Evolutionary conservation across 2,113 vertebrate genomes (phyloP).

Genomic region (Piprites chloris): DNA sequence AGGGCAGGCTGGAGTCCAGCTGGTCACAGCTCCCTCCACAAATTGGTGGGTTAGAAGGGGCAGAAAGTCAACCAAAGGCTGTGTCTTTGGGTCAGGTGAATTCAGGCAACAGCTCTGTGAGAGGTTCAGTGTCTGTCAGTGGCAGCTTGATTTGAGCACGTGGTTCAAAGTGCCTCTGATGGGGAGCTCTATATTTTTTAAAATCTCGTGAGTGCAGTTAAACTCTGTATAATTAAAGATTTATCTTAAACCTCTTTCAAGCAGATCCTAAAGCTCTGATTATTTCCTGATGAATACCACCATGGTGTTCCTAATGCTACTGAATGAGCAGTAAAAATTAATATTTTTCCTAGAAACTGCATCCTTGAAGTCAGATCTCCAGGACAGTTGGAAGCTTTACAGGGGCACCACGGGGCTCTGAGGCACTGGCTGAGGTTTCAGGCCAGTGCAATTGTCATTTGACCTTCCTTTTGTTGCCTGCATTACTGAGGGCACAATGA

Average conservation of each 20-base stretch:
- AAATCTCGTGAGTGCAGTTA: neutral
- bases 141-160: neutral
- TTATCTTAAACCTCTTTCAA: neutral
- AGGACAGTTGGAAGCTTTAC: neutral
- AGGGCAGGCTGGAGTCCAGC: neutral
- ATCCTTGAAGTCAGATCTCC: neutral
- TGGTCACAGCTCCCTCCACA: neutral
- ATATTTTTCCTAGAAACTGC: neutral
- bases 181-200: neutral
- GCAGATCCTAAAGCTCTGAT: neutral
- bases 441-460: neutral
- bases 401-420: neutral
- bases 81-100: neutral
- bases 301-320: neutral
- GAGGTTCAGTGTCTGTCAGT: neutral
- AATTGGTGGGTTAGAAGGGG: fast-evolving
- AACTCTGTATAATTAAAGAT: neutral
- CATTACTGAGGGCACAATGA: neutral
- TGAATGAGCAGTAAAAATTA: neutral
- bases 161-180: neutral
- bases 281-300: neutral
- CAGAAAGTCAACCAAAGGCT: neutral
- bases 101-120: neutral
- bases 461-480: neutral
- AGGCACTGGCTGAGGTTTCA: neutral